Conservation (phyloP, 2,797 vertebrate genomes). For the Cossypha heuglini region DNA sequence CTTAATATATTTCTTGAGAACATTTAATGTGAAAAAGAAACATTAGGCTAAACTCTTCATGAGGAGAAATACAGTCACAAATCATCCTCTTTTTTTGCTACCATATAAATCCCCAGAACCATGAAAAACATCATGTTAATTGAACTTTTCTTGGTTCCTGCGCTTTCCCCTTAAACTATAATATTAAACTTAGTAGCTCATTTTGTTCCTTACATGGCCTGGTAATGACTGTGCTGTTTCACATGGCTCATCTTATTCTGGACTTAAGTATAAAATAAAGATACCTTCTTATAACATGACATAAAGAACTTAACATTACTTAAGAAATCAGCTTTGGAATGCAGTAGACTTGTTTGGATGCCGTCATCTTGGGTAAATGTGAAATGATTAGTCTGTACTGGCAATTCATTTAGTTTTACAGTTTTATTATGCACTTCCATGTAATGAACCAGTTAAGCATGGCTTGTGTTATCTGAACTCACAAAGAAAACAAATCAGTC, state of each 20-base stretch:
- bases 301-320: neutral
- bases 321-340: neutral
- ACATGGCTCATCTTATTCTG: neutral
- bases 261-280: neutral
- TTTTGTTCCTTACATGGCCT: neutral
- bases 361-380: neutral
- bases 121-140: neutral
- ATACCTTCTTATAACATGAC: neutral
- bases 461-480: neutral
- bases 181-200: neutral
- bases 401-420: slow-evolving; percentile 12
- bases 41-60: neutral
- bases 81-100: neutral
- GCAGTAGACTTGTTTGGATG: neutral
- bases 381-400: neutral
- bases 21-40: neutral
- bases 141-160: neutral
- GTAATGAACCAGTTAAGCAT: neutral
- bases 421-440: neutral
- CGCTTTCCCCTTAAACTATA: neutral
- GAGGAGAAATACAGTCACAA: neutral
- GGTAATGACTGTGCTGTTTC: neutral
- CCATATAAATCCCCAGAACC: neutral
- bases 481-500: neutral
- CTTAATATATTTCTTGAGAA: neutral